Conservation (phyloP, 2,113 vertebrate species). For the Pleuronectes platessa region DNA sequence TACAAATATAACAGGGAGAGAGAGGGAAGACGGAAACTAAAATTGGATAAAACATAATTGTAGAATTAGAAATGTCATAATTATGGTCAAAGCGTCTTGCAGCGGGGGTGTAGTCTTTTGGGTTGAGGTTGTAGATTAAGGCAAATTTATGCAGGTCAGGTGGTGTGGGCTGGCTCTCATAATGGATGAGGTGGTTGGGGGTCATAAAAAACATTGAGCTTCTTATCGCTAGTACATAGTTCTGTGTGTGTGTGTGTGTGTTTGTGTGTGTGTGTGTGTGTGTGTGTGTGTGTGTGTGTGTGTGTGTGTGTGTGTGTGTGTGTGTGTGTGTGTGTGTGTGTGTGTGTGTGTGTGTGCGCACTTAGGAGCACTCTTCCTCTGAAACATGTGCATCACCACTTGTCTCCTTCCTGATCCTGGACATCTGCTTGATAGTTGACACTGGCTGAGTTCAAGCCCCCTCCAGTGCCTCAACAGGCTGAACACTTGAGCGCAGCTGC, state of each 20-base stretch:
- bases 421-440: slow-evolving; percentile 70
- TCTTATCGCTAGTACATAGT: not conserved
- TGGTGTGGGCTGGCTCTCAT: not conserved
- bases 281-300: not conserved
- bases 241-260: not conserved
- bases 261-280: not conserved
- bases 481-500: slow-evolving; percentile 64
- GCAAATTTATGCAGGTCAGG: not conserved
- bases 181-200: not conserved
- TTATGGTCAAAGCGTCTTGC: not conserved
- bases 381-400: slow-evolving; percentile 28
- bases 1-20: not conserved
- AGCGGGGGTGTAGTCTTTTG: not conserved
- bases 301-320: not conserved
- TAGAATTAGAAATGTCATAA: not conserved
- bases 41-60: not conserved
- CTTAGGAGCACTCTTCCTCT: slow-evolving; percentile 10
- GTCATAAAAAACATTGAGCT: not conserved
- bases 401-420: slow-evolving; percentile 49
- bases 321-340: not conserved
- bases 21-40: not conserved
- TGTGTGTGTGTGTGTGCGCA: not conserved
- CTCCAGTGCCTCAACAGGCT: slow-evolving; percentile 54
- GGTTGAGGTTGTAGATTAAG: not conserved
- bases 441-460: slow-evolving; percentile 52